Conservation (phyloP, 2,888 invertebrate genomes). For the Oscheius sp. region DNA sequence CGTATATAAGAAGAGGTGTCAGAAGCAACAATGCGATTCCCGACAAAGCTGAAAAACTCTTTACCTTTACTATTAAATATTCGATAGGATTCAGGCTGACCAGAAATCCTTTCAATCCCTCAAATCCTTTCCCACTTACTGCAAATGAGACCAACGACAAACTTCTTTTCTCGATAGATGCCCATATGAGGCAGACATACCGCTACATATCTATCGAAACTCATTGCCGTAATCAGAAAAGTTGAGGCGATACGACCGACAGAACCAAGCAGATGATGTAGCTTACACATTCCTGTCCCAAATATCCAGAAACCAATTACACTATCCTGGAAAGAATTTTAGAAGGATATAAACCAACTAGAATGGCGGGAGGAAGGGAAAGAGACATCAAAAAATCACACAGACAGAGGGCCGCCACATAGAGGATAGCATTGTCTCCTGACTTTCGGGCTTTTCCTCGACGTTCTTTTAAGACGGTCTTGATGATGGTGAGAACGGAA, state of each 20-base stretch:
- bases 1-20: conserved; percentile 64
- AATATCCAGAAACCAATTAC: conserved; percentile 69
- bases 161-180: conserved; percentile 55
- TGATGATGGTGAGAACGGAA: conserved; percentile 63
- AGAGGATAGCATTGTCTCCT: conserved; percentile 65
- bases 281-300: conserved; percentile 63
- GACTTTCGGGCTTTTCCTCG: conserved; percentile 40
- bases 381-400: conserved; percentile 67
- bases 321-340: conserved; percentile 54
- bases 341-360: conserved; percentile 38
- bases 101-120: too few relatives aligned
- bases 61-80: too few relatives aligned
- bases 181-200: conserved; percentile 65
- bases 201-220: conserved; percentile 67
- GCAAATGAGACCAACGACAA: conserved; percentile 58
- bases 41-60: conserved; percentile 55
- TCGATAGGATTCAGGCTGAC: too few relatives aligned
- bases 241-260: conserved; percentile 67
- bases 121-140: conserved; percentile 2
- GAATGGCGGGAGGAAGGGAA: conserved; percentile 66
- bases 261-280: conserved; percentile 63
- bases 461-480: conserved; percentile 59
- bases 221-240: conserved; percentile 68
- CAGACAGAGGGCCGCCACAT: conserved; percentile 65
- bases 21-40: conserved; percentile 62